These are phyloP conservation scores for Temnothorax unifasciatus DNA, from an alignment of 2,888 invertebrate genomes.

Conservation along the genomic window DNA sequence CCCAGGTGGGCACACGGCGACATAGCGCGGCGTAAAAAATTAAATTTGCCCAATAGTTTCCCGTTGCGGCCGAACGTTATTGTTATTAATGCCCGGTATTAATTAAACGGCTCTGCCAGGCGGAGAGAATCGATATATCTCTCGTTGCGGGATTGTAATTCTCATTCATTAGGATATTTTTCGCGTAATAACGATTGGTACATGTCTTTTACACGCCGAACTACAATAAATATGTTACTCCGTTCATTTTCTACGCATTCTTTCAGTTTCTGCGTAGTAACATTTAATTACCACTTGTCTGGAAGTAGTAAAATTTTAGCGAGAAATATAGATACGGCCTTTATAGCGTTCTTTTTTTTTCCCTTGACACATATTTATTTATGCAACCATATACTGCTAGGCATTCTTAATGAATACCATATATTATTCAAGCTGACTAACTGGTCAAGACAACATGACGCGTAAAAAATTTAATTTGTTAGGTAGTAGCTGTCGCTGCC, in stretches of 20 bases:
- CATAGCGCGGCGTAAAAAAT: constrained; percentile 71
- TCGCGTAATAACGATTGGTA: not conserved
- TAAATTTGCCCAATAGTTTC: constrained; percentile 72
- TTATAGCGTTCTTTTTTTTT: constrained; percentile 5
- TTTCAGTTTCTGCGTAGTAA: not conserved
- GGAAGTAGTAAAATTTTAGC: not conserved
- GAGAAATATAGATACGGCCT: constrained; percentile 4
- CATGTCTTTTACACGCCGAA: not conserved
- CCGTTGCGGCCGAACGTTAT: constrained; percentile 71
- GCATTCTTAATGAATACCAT: constrained; percentile 25
- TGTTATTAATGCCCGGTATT: constrained; percentile 76
- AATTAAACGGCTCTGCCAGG: constrained; percentile 68
- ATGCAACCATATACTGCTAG: constrained; percentile 20
- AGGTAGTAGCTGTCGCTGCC: constrained; percentile 30
- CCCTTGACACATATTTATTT: constrained; percentile 50
- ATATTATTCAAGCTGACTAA: constrained; percentile 49
- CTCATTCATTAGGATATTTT: constrained; percentile 30
- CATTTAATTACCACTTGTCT: not conserved
- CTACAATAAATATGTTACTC: not conserved
- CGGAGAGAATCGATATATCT: constrained; percentile 6
- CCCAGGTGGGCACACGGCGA: constrained; percentile 66
- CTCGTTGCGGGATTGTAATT: constrained; percentile 7
- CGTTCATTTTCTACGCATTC: not conserved
- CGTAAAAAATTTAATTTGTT: constrained; percentile 51
- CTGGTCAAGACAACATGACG: constrained; percentile 36